These are phyloP conservation scores for Cynopterus sphinx DNA, from an alignment of 2,797 vertebrate species.

Conservation along the genomic window DNA sequence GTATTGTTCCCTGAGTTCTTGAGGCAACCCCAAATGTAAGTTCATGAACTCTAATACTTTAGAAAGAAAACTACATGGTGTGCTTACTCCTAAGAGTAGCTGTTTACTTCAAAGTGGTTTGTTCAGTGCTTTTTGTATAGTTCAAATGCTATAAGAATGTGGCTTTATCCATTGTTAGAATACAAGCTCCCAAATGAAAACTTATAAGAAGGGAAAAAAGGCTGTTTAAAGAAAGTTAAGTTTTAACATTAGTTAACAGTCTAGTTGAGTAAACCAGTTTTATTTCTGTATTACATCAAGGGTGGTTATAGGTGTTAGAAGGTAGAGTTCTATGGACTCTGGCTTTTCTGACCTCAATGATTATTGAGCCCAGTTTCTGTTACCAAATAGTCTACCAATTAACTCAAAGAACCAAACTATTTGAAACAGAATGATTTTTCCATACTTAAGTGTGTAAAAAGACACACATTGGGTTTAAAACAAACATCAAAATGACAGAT, in stretches of 20 bases:
- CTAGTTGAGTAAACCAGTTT: slow-evolving; percentile 21
- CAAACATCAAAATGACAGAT: slow-evolving; percentile 48
- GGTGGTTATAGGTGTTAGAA: background rate
- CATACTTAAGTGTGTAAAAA: background rate
- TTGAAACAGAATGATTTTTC: slow-evolving; percentile 37
- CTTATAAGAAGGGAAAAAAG: slow-evolving; percentile 30
- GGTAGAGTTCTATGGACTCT: background rate
- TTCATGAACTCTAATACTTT: slow-evolving; percentile 52
- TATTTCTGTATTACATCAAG: background rate
- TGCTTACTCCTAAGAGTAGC: background rate
- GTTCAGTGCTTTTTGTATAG: slow-evolving; percentile 29
- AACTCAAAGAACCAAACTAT: slow-evolving; percentile 39
- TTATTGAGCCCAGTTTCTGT: background rate
- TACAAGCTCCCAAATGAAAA: slow-evolving; percentile 37
- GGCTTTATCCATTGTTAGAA: slow-evolving; percentile 55
- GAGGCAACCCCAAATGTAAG: slow-evolving; percentile 2
- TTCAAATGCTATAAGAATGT: slow-evolving; percentile 52
- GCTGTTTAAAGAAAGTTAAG: slow-evolving; percentile 43
- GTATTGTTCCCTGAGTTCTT: slow-evolving; percentile 81
- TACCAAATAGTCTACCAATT: slow-evolving; percentile 4
- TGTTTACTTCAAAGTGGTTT: slow-evolving; percentile 14
- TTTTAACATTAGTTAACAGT: slow-evolving; percentile 43
- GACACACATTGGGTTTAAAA: slow-evolving; percentile 26
- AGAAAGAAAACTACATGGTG: background rate
- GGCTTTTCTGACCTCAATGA: slow-evolving; percentile 1